Evolutionary conservation across 92 coral and sea anemone species (phyloP).

Genomic region (Heteractis magnifica): DNA sequence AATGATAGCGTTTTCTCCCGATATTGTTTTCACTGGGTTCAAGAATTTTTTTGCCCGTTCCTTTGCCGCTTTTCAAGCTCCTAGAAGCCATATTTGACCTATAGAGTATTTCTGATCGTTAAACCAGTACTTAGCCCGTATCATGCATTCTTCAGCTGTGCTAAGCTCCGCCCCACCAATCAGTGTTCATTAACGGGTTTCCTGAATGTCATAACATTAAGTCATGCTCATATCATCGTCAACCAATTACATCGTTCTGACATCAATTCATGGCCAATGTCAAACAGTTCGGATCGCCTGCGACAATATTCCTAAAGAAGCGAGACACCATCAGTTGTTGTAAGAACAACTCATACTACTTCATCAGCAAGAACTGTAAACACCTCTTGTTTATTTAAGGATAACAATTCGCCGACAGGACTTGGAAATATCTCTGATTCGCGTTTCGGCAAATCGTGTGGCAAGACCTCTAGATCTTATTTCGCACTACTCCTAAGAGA

Average conservation of each 20-base stretch:
- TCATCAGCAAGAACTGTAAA: constrained; percentile 17
- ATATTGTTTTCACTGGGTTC: constrained; percentile 19
- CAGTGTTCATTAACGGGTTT: constrained; percentile 81
- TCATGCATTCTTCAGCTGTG: constrained; percentile 57
- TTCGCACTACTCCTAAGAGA: neutral
- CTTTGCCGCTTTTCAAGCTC: neutral
- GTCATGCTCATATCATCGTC: constrained; percentile 17
- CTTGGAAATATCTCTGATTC: constrained; percentile 8
- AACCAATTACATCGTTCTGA: constrained; percentile 3
- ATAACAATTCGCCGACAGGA: constrained; percentile 30
- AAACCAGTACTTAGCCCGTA: constrained; percentile 8
- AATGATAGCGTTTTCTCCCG: constrained; percentile 64
- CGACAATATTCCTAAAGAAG: constrained; percentile 30
- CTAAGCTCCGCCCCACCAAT: constrained; percentile 98
- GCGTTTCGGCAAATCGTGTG: neutral
- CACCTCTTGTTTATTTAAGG: constrained; percentile 16
- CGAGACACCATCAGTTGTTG: constrained; percentile 6
- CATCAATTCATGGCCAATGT: constrained; percentile 8
- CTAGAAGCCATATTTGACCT: constrained; percentile 30
- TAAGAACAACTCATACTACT: constrained; percentile 12
- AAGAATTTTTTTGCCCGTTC: constrained; percentile 24
- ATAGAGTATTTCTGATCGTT: neutral
- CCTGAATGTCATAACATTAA: constrained; percentile 23
- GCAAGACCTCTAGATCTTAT: neutral
- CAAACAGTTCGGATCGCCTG: constrained; percentile 24